Evolutionary conservation across 2,888 invertebrate species (phyloP), one percentile per base, ranked within the genome.

Genomic region (Cephus runcator): DNA sequence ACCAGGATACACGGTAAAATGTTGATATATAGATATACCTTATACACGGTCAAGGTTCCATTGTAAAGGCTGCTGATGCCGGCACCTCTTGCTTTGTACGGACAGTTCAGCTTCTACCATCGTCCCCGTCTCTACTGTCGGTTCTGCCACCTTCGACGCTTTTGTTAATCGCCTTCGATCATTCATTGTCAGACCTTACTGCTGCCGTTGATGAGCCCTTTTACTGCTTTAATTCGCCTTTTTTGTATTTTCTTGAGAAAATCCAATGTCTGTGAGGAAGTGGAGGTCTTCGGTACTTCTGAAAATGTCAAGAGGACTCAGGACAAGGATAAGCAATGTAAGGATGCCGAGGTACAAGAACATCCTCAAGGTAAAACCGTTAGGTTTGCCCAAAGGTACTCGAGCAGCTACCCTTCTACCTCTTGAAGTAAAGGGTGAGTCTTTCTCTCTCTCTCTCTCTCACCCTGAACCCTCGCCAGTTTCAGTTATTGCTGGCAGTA

Each of bases 401-500:
- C 40, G 40, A 40, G 40, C 40, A 40, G 40, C 40, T 40, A 40
- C 40, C 40, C 69, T 33, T 69, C 69, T 33, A 30, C 69, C 30
- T 69, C 69, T 40, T 40, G 15, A 40, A 33, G 69, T n/a, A 15
- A 4, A 33, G 33, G 31, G 30, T 69, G 33, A 69, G 12, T 31
- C 23, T 69, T n/a, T 23, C 12, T 31, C 23, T 69, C 69, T 15
- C 33, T 69, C 69, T 69, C 30, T n/a, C 6, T 69, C 69, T 73
- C 73, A 34, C 9, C 34, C 73, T 69, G 40, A 15, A 40, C 71
- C 76, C 81, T 79, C 81, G 75, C 77, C 74, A 83, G 83, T 81
- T 82, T 77, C 81, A 79, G 85, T 84, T 86, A 86, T 87, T 84
- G 80, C 83, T 79, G 79, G 82, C 81, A 69, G 69, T 78, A 75